Evolutionary conservation across 2,113 vertebrate genomes (phyloP).

Genomic region (Ranitomeya imitator): DNA sequence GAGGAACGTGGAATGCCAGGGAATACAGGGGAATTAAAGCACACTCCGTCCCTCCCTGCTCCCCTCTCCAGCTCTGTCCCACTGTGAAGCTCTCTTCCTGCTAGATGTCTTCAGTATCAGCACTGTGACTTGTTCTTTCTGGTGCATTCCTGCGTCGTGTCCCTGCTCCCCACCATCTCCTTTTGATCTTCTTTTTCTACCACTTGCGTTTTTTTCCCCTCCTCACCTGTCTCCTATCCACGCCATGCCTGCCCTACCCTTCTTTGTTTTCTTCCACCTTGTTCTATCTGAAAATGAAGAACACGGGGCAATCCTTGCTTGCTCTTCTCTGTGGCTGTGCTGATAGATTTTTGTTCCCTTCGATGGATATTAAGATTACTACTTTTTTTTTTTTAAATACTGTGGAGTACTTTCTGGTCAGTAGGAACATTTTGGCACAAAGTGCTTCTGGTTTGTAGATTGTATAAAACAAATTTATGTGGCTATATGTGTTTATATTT

Average conservation of each 20-base stretch:
- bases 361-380: constrained; percentile 72
- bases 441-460: constrained; percentile 89
- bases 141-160: constrained; percentile 71
- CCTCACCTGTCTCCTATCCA: constrained; percentile 54
- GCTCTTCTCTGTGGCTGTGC: constrained; percentile 79
- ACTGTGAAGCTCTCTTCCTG: constrained; percentile 68
- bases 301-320: constrained; percentile 71
- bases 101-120: constrained; percentile 80
- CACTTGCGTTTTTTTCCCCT: constrained; percentile 59
- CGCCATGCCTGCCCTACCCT: not conserved
- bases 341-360: constrained; percentile 76
- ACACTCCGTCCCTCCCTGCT: constrained; percentile 49
- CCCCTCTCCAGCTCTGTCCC: constrained; percentile 63
- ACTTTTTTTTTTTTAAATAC: constrained; percentile 66
- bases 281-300: constrained; percentile 76
- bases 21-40: constrained; percentile 52
- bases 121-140: constrained; percentile 83
- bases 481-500: constrained; percentile 79
- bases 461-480: constrained; percentile 86
- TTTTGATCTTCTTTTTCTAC: constrained; percentile 58
- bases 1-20: constrained; percentile 46
- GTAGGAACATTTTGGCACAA: constrained; percentile 81
- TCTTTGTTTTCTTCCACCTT: constrained; percentile 39
- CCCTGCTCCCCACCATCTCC: constrained; percentile 58
- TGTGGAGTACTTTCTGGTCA: constrained; percentile 80